phyloP scores from a whole-genome alignment of 2,888 invertebrate species.

The Cryptus viduatorius region DNA sequence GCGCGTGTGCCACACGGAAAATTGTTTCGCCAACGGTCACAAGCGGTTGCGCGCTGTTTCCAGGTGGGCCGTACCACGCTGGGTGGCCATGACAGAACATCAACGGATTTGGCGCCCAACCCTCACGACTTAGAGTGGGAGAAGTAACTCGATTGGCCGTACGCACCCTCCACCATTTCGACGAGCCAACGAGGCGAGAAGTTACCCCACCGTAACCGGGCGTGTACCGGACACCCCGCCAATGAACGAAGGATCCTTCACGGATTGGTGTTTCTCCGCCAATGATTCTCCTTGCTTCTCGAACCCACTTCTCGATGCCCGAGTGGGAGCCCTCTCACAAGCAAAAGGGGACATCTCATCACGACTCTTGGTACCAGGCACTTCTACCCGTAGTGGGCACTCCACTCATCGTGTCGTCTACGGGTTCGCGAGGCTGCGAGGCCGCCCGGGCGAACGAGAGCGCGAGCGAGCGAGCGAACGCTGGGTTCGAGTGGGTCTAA shows the following conservation, averaged over 20 bases:
- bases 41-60: constrained; percentile 56
- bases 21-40: constrained; percentile 44
- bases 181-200: constrained; percentile 63
- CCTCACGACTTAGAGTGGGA: constrained; percentile 45
- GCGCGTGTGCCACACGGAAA: constrained; percentile 54
- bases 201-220: constrained; percentile 51
- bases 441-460: constrained; percentile 77
- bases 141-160: constrained; percentile 59
- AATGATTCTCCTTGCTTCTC: constrained; percentile 42
- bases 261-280: constrained; percentile 60
- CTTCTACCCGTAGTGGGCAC: constrained; percentile 84
- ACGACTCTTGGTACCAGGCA: constrained; percentile 84
- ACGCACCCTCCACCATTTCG: constrained; percentile 39
- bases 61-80: constrained; percentile 69
- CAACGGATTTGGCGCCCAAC: constrained; percentile 29
- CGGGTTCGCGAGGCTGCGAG: constrained; percentile 78
- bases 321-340: constrained; percentile 80
- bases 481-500: constrained; percentile 84
- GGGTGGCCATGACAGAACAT: constrained; percentile 71
- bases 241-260: constrained; percentile 22
- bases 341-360: constrained; percentile 84
- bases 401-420: constrained; percentile 84
- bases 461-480: constrained; percentile 76
- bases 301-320: constrained; percentile 26
- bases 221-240: constrained; percentile 29